Conservation (phyloP, 2,113 vertebrate species). For the Manacus vitellinus region DNA sequence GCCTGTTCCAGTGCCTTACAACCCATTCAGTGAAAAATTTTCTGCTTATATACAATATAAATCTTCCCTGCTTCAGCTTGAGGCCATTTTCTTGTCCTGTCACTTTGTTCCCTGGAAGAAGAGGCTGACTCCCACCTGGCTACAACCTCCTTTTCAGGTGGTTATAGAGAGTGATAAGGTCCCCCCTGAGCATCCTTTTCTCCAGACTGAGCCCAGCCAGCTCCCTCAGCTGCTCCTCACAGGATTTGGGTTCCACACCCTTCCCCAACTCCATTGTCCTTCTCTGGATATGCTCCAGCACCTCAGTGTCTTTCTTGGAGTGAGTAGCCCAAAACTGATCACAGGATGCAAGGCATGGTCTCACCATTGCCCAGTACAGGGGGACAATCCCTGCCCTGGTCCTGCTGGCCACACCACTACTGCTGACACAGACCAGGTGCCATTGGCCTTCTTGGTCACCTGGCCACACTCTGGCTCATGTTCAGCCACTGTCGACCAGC, state of each 20-base stretch:
- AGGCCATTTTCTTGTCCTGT: background rate
- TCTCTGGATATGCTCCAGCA: rapidly evolving
- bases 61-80: background rate
- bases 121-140: background rate
- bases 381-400: background rate
- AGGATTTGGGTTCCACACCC: background rate
- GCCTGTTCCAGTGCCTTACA: background rate
- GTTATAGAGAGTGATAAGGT: background rate
- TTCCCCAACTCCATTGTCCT: background rate
- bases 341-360: background rate
- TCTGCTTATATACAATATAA: background rate
- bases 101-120: background rate
- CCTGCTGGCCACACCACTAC: background rate
- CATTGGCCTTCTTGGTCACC: background rate
- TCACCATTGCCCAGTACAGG: background rate
- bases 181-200: background rate
- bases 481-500: rapidly evolving
- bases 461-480: background rate
- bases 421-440: background rate
- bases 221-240: background rate
- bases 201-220: background rate
- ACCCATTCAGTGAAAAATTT: background rate
- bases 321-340: background rate
- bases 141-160: background rate
- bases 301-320: background rate